A percentile compares a stretch with the other conserved stretches of the same genome.
Conservation (phyloP, 2,113 vertebrate genomes). For the Bujurquina vittata region DNA sequence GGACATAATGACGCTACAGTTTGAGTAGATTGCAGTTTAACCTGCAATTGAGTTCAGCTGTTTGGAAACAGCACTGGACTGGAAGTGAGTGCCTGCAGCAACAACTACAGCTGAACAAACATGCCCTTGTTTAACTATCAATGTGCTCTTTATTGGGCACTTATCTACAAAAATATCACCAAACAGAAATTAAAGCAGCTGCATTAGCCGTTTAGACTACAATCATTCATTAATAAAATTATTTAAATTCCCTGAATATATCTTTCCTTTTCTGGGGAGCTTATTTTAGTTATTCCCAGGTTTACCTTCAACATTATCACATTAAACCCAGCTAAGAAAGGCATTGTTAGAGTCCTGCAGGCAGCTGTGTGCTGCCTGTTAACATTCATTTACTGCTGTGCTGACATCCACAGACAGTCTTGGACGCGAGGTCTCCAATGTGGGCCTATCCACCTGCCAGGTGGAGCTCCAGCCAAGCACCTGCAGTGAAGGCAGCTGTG, state of each 20-base stretch:
- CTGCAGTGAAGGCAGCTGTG: constrained; percentile 75
- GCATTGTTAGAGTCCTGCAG: constrained; percentile 3
- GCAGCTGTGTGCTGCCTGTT: constrained; percentile 44
- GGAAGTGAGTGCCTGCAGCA: neutral
- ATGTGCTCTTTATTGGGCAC: neutral
- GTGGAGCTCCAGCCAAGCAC: constrained; percentile 67
- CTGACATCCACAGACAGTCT: constrained; percentile 71
- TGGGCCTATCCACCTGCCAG: constrained; percentile 81
- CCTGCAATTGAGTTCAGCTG: neutral
- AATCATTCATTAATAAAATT: neutral
- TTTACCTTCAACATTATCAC: neutral
- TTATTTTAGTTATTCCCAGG: neutral
- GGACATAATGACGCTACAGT: neutral
- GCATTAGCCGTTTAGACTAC: neutral
- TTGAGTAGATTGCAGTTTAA: neutral
- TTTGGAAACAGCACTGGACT: neutral
- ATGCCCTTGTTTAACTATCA: neutral
- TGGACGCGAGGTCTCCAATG: constrained; percentile 57
- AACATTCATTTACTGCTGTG: constrained; percentile 15
- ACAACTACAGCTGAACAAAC: neutral
- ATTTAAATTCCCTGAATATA: neutral
- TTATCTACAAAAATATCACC: neutral
- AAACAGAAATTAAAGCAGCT: neutral
- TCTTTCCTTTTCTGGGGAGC: neutral
- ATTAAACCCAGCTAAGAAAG: constrained; percentile 12